These are phyloP conservation scores for Chrysogorgia sp. DNA, from an alignment of 92 coral and sea anemone species.

Conservation along the genomic window DNA sequence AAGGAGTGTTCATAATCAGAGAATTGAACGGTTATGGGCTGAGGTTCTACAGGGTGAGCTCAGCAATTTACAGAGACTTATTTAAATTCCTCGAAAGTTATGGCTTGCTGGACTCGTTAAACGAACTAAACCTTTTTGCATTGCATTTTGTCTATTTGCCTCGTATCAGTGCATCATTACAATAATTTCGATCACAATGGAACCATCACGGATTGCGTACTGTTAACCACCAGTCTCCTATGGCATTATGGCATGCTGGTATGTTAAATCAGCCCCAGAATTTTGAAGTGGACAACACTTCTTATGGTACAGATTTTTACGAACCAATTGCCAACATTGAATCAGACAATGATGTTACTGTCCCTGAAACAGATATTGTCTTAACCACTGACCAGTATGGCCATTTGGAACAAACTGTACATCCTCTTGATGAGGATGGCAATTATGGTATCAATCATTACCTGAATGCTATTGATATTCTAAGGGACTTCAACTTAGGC, in stretches of 20 bases:
- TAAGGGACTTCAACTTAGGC: constrained; percentile 9
- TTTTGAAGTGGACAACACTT: constrained; percentile 8
- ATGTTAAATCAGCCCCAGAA: constrained; percentile 12
- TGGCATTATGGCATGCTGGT: constrained; percentile 33
- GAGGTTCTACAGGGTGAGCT: not conserved
- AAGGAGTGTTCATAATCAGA: too few relatives aligned
- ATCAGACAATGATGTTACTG: constrained; percentile 20
- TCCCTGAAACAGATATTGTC: constrained; percentile 24
- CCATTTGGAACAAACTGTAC: constrained; percentile 20
- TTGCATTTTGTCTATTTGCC: too few relatives aligned
- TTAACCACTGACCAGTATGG: constrained; percentile 1
- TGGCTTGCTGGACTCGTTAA: too few relatives aligned
- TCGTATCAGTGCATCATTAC: too few relatives aligned
- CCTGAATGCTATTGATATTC: constrained; percentile 18
- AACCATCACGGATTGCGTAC: too few relatives aligned
- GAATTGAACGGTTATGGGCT: constrained; percentile 18
- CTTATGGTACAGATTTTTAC: constrained; percentile 12
- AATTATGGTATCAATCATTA: constrained; percentile 39
- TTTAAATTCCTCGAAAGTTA: too few relatives aligned
- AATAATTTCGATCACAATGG: too few relatives aligned
- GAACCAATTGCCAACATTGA: constrained; percentile 8
- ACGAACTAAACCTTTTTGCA: too few relatives aligned
- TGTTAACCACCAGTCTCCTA: too few relatives aligned
- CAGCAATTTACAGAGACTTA: not conserved
- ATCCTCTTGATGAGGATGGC: constrained; percentile 37